Evolutionary conservation across 2,113 vertebrate genomes (phyloP).

Genomic region (Zootoca vivipara): DNA sequence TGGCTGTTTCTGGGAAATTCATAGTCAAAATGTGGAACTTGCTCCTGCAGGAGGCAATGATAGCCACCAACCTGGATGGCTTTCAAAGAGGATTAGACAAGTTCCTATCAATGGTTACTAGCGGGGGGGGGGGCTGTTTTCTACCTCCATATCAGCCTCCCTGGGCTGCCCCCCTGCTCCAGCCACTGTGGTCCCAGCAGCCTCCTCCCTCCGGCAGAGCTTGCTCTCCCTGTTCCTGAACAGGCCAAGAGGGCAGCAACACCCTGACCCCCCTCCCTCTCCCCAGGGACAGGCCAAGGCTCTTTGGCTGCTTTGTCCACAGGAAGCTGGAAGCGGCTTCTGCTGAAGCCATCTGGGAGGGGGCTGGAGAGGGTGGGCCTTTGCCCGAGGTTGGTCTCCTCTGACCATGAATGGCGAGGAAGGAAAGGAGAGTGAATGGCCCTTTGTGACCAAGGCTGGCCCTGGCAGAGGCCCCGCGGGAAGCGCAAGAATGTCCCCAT

Average conservation of each 20-base stretch:
- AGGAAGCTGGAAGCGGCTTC: neutral
- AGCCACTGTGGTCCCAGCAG: neutral
- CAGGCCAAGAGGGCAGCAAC: neutral
- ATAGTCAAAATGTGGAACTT: no score
- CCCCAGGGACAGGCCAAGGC: neutral
- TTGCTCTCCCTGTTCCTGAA: neutral
- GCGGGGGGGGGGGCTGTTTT: no score
- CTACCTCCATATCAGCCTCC: no score
- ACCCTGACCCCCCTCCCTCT: neutral
- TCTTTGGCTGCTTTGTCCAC: no score
- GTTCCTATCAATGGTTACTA: no score
- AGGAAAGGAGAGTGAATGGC: conserved; percentile 28
- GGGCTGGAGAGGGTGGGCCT: neutral
- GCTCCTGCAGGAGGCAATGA: no score
- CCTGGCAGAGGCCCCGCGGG: conserved; percentile 3
- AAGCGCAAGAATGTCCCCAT: conserved; percentile 37
- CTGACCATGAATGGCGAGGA: conserved; percentile 5
- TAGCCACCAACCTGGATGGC: no score
- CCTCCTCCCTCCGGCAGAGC: neutral
- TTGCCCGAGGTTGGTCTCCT: neutral
- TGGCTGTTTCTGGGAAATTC: no score
- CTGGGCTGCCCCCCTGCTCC: no score
- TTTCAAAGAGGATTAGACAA: no score
- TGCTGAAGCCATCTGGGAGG: neutral
- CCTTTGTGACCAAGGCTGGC: conserved; percentile 46